Evolutionary conservation across 2,797 vertebrate genomes (phyloP), one percentile per base, ranked within the genome.

Genomic region (Helarctos malayanus): DNA sequence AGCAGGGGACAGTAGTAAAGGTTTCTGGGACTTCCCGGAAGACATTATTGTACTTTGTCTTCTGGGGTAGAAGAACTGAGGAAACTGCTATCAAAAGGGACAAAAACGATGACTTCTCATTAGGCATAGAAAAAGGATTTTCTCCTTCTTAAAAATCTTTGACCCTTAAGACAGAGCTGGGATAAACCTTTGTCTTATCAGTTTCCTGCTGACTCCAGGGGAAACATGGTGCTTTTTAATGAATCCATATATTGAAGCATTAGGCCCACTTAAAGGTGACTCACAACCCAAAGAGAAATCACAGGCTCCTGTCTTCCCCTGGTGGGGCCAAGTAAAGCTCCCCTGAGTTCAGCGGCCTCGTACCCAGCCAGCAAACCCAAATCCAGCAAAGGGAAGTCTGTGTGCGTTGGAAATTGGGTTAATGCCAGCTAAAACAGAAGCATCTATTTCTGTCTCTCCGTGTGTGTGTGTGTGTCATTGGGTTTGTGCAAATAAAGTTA

Each of bases 161-260:
- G 59, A 73, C 56, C 61, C 41, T 45, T 93, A 45, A 84, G 87
- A 73, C 89, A 35, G 57, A 90, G 21, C 69, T 69, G n/a, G 56
- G 71, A 29, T 89, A 56, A 92, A 92, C 65, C 57, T 15, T 57
- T 69, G 32, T 65, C n/a, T 8, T 79, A 59, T 23, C n/a, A 29
- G n/a, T 94, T 96, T 97, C 90, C 73, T 94, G 57, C 73, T 89
- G 45, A 91, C 68, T 96, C 19, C 25, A 54, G 59, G 15, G 49
- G 69, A 94, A 89, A 83, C 68, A 32, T 5, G 27, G 71, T 81
- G 18, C 21, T 56, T 95, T 92, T 87, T 38, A 54, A 45, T 73
- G 78, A 88, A 73, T 35, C 69, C 1, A 0, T 52, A n/a, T 89
- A 38, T 85, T 87, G 71, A 93, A 65, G 35, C n/a, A 12, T 61